Base-by-base conservation (phyloP, 1,140 invertebrate species). In the Condylostylus longicornis region DNA sequence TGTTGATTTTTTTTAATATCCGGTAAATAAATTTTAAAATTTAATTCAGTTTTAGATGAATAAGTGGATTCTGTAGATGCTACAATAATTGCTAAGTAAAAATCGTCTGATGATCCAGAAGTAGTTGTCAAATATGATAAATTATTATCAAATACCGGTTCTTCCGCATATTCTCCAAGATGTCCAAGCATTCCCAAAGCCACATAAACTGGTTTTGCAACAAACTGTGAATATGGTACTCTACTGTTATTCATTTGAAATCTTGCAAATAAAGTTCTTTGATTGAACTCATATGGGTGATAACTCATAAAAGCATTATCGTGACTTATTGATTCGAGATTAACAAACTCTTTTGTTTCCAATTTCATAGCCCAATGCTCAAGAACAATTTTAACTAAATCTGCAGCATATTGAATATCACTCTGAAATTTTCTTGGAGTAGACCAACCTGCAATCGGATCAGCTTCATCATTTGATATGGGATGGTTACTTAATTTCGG, bases 281-380 rank as follows among this genome's bases (percentile, higher is more conserved):
- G 66, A 4, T 46, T 52, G 41, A 69, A 68, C 42, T 61, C 64
- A 33, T 58, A 41, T 1, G 66, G 66, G 50, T 63, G 53, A 51
- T 61, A 64, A 43, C 63, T 68, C 6, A 69, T 44, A 39, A 69
- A 69, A 9, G 50, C 64, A 43, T 69, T 69, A 45, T 69, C 67
- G 45, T 66, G 64, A 38, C 65, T 65, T 4, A 68, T 49, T 4
- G 50, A 63, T 32, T 54, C 58, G 40, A 53, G 53, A 20, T 48
- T 47, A 20, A 20, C 42, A 18, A 51, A 53, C 14, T 38, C 39
- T 36, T 23, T 48, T 33, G n/a, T 46, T 4, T 37, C 46, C 5
- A 47, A 52, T 32, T 53, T 50, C 21, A 52, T 46, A 43, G 51
- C 53, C 51, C 62, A 64, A 41, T 61, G 51, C 7, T 49, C 43